Conservation (phyloP, 2,797 vertebrate genomes). For the Spinus pinus region DNA sequence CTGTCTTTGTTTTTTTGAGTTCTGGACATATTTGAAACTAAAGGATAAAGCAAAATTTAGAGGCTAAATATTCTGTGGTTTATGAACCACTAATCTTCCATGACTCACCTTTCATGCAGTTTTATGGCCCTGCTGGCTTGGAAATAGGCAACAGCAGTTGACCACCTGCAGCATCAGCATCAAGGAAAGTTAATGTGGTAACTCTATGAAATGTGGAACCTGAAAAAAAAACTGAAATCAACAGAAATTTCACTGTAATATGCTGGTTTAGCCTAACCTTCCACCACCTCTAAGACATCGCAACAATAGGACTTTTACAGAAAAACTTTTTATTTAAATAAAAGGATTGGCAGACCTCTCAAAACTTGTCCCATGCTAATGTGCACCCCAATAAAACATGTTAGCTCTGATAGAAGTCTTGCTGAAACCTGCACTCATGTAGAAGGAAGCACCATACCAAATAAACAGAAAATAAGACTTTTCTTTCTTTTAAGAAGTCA, state of each 20-base stretch:
- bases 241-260: background rate
- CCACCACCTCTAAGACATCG: rapidly evolving
- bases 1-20: background rate
- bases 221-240: background rate
- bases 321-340: background rate
- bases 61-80: slow-evolving; percentile 6
- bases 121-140: slow-evolving; percentile 28
- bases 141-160: background rate
- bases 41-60: background rate
- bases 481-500: background rate
- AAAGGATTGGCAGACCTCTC: background rate
- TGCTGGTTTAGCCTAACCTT: background rate
- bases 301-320: background rate
- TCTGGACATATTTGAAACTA: slow-evolving; percentile 15
- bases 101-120: slow-evolving; percentile 8
- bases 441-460: background rate
- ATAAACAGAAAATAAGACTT: background rate
- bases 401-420: background rate
- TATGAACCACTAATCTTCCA: slow-evolving; percentile 20
- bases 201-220: background rate
- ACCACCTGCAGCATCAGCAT: background rate
- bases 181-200: background rate
- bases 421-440: background rate
- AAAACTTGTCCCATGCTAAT: background rate
- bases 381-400: background rate